Base-by-base conservation (phyloP, 2,113 vertebrate species). In the Rafetus swinhoei region DNA sequence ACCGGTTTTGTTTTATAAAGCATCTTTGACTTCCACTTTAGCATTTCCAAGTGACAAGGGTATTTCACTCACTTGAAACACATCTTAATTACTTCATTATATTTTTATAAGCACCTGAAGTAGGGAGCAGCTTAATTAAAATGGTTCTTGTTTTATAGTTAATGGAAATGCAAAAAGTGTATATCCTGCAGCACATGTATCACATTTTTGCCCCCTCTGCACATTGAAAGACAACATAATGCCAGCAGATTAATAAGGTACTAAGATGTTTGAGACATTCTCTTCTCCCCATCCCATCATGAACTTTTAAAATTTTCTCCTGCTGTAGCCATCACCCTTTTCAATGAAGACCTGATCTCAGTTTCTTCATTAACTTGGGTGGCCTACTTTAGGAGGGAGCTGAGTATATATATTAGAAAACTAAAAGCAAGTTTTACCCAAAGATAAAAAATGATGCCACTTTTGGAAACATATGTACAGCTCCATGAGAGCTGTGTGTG, bases 21-120 rank as follows among this genome's bases (percentile, higher is more conserved):
- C 32, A n/a, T 29, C 12, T 65, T 92, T 90, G 9, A 90, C 11
- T 77, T 94, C 82, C 14, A 87, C 76, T 95, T 96, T 79, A 86
- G 22, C 77, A 93, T 95, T 96, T 97, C 93, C 54, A 92, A 87
- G 89, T 74, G 6, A 88, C 88, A 88, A 90, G 5, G 14, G 85
- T 93, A 55, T 79, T 22, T 97, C 86, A 91, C 53, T 94, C 85
- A 97, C 52, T 93, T 96, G 84, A 83, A 97, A 89, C 79, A 95
- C 79, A 95, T 89, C 87, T 95, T 97, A 97, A 96, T 95, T 91
- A 94, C 50, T 97, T 98, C 94, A 97, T 97, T 97, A 95, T 97
- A 93, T 97, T 97, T 97, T 97, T 95, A 95, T 95, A 45, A 96
- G 77, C 92, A 97, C n/a, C 60, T 97, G 95, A 97, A 93, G 86